These are phyloP conservation scores for Heteractis magnifica DNA, from an alignment of 92 coral and sea anemone genomes.

Conservation along the genomic window DNA sequence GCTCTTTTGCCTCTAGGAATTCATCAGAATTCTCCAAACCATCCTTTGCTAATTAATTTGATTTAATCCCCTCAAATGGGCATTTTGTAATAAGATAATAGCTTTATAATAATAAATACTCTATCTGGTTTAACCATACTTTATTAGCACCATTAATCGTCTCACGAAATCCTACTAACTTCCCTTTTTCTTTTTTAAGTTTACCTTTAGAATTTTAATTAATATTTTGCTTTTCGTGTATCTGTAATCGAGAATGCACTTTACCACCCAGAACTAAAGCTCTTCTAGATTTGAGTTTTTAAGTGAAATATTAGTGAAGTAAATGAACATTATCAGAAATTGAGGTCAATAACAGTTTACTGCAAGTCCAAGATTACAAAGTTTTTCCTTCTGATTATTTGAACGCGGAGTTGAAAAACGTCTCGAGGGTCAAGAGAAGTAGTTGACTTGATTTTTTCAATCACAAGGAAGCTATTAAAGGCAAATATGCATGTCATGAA, in stretches of 20 bases:
- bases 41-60: not conserved
- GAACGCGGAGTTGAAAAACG: not conserved
- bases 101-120: not conserved
- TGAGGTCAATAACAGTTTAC: not conserved
- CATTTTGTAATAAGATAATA: not conserved
- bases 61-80: not conserved
- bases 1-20: not conserved
- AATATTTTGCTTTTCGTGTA: not conserved
- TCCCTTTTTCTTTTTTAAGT: not conserved
- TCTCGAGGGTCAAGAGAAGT: not conserved
- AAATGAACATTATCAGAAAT: not conserved
- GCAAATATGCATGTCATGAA: not conserved
- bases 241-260: no score
- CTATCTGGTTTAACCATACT: not conserved
- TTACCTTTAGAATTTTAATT: not conserved
- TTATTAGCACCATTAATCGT: not conserved
- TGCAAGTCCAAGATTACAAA: not conserved
- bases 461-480: not conserved
- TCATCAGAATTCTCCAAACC: slow-evolving; percentile 5
- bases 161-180: not conserved
- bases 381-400: not conserved
- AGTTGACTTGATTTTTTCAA: not conserved
- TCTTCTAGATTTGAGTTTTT: no score
- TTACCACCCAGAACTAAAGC: not conserved
- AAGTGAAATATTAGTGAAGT: not conserved